These are phyloP conservation scores for Hypena proboscidalis DNA, from an alignment of 2,888 invertebrate species.

Conservation along the genomic window DNA sequence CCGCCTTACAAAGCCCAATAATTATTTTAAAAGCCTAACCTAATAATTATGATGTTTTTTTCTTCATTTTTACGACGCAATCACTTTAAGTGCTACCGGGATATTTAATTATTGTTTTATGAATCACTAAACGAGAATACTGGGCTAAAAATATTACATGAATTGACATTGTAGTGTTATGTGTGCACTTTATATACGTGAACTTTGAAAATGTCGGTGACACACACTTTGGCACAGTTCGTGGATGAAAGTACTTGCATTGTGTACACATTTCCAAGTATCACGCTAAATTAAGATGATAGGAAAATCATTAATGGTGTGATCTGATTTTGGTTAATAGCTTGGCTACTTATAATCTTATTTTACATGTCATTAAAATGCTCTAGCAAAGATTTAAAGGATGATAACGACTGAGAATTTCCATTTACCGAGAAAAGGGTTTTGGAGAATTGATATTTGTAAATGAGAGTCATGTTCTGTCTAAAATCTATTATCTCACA, in stretches of 20 bases:
- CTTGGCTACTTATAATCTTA: slow-evolving; percentile 5
- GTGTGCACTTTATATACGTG: slow-evolving; percentile 16
- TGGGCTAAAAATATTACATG: slow-evolving; percentile 49
- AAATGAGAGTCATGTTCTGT: too few relatives aligned
- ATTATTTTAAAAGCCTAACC: slow-evolving; percentile 32
- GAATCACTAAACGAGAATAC: slow-evolving; percentile 54
- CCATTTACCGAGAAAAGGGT: too few relatives aligned
- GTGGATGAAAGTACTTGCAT: slow-evolving; percentile 14
- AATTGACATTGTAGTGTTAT: slow-evolving; percentile 39
- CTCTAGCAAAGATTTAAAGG: too few relatives aligned
- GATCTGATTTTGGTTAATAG: slow-evolving; percentile 18
- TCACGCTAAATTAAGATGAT: slow-evolving; percentile 30
- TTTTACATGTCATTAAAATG: too few relatives aligned
- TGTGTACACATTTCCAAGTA: slow-evolving; percentile 9
- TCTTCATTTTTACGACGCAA: slow-evolving; percentile 41
- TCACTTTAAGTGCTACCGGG: slow-evolving; percentile 41
- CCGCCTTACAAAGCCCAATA: slow-evolving; percentile 6
- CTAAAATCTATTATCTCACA: too few relatives aligned
- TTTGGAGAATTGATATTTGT: too few relatives aligned
- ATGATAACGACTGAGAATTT: too few relatives aligned
- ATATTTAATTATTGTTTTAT: slow-evolving; percentile 44
- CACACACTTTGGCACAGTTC: slow-evolving; percentile 34
- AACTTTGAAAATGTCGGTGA: slow-evolving; percentile 25
- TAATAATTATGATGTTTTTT: slow-evolving; percentile 19
- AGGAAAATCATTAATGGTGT: slow-evolving; percentile 9